Conservation (phyloP, 2,113 vertebrate genomes). For the Rhineura floridana region DNA sequence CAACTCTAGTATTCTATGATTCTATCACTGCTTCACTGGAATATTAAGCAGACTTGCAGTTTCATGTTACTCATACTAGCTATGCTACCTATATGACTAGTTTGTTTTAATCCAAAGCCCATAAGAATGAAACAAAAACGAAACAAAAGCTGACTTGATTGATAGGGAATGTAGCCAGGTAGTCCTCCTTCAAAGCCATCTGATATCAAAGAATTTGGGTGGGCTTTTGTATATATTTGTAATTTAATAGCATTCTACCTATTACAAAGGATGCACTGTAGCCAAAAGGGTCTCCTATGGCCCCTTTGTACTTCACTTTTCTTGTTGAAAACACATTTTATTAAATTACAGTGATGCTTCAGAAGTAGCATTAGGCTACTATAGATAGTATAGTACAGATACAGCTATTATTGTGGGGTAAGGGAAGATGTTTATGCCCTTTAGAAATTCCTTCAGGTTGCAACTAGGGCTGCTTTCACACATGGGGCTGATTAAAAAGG, state of each 20-base stretch:
- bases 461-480: too few species aligned
- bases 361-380: background rate
- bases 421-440: background rate
- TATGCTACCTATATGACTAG: background rate
- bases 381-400: background rate
- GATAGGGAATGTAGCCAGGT: background rate
- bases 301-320: background rate
- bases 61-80: background rate
- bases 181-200: background rate
- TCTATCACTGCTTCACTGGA: background rate
- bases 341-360: background rate
- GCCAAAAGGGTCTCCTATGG: constrained; percentile 19
- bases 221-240: constrained; percentile 1
- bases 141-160: background rate
- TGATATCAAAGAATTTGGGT: background rate
- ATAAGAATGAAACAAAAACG: background rate
- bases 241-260: constrained; percentile 26
- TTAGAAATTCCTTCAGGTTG: constrained; percentile 2
- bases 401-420: background rate
- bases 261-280: constrained; percentile 15
- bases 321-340: constrained; percentile 29
- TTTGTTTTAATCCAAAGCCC: background rate
- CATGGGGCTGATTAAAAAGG: too few species aligned
- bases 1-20: too few species aligned
- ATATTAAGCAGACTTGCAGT: background rate